phyloP scores from a whole-genome alignment of 2,888 invertebrate species.

The Anticlea derivata region DNA sequence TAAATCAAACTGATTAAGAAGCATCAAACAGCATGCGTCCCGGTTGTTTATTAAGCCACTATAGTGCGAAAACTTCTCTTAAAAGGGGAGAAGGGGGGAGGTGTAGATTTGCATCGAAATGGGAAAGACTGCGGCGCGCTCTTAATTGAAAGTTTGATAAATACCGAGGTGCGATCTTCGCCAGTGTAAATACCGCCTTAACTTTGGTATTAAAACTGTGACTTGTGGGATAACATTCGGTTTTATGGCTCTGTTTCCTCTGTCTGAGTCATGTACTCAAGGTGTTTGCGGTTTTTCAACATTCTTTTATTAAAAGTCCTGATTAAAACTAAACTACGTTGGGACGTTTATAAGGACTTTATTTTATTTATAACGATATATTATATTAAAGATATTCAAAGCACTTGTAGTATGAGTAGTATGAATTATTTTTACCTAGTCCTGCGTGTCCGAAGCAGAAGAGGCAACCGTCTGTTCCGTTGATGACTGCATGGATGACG shows the following conservation, averaged over 20 bases:
- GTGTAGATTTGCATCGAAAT: constrained; percentile 74
- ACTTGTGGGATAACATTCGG: constrained; percentile 36
- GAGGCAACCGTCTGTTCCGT: constrained; percentile 96
- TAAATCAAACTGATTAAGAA: constrained; percentile 40
- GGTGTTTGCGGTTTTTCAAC: not conserved
- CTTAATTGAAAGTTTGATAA: constrained; percentile 75
- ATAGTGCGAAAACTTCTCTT: constrained; percentile 39
- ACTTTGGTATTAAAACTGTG: constrained; percentile 50
- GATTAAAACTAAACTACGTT: not conserved
- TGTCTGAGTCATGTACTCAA: constrained; percentile 1
- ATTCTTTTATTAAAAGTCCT: not conserved
- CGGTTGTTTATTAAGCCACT: constrained; percentile 50
- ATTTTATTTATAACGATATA: too few species aligned
- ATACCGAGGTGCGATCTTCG: constrained; percentile 36
- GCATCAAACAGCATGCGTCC: constrained; percentile 33
- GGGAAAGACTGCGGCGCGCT: constrained; percentile 60
- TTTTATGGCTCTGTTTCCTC: constrained; percentile 10
- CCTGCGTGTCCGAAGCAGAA: constrained; percentile 95
- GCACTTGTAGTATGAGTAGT: too few species aligned
- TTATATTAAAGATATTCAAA: too few species aligned
- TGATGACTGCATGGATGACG: constrained; percentile 97
- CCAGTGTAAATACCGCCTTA: constrained; percentile 36
- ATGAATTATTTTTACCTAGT: constrained; percentile 86
- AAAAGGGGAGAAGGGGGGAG: constrained; percentile 22
- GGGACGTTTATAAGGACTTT: too few species aligned